Evolutionary conservation across 2,888 invertebrate species (phyloP), one percentile per base, ranked within the genome.

Genomic region (Eupithecia inturbata): DNA sequence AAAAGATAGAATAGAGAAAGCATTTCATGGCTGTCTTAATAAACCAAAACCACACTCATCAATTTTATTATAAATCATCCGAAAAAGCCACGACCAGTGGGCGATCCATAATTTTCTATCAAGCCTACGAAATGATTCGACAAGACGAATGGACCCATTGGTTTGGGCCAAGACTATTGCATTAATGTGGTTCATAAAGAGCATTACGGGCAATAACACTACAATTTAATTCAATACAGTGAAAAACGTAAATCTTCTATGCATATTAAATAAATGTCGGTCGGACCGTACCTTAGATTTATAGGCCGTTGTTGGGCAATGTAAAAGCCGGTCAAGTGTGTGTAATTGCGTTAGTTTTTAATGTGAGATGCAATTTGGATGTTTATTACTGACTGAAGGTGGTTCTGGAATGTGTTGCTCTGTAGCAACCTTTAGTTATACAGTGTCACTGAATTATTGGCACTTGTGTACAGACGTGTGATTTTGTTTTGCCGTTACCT

Each of bases 221-320:
- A 85, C 91, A 87, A 92, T 93, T 93, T 91, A 92, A 93, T 93
- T 92, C 92, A 92, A 91, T 91, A 90, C 89, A 85, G 86, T 85
- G 83, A 85, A 76, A 86, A 86, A 89, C 88, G 91, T 94, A 92
- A 93, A 93, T 93, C 92, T 92, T 91, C 88, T 85, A 89, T 88
- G 89, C 90, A 89, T 93, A 92, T 93, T 92, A 92, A 93, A 92
- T 92, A 89, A 92, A 91, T 85, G 92, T 90, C 89, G 81, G 89
- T 80, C 81, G 83, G 86, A 83, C 86, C 88, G 88, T 85, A 87
- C 83, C 70, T 72, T 64, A 84, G 91, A 92, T 93, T 93, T 93
- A 94, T 92, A 83, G 78, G 70, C 80, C 75, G 73, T 77, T 83
- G 83, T 86, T 87, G 82, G 81, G 85, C 83, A 89, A 88, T 71